phyloP scores from a whole-genome alignment of 2,797 vertebrate species.

The Mus spretus region DNA sequence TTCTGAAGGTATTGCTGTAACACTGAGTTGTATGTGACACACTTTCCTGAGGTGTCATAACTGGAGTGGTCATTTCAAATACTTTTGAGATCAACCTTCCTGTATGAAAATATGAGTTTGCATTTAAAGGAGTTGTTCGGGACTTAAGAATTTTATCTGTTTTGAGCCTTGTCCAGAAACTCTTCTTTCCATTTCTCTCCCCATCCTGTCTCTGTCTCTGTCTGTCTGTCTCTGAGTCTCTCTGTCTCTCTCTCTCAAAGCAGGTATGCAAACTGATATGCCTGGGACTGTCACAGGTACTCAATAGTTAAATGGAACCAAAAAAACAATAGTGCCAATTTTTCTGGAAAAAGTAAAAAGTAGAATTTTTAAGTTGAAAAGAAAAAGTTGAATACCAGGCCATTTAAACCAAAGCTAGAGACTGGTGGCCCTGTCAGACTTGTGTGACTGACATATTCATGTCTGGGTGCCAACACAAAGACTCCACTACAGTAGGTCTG shows the following conservation, averaged over 20 bases:
- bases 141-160: conserved; percentile 9
- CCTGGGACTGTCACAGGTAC: background rate
- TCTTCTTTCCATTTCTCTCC: background rate
- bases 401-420: conserved; percentile 4
- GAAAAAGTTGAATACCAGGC: background rate
- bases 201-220: background rate
- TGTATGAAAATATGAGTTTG: background rate
- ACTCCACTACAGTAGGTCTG: background rate
- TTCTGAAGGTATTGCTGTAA: conserved; percentile 76
- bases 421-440: background rate
- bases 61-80: conserved; percentile 35
- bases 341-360: conserved; percentile 24
- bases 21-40: conserved; percentile 20
- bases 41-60: conserved; percentile 40
- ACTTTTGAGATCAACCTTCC: conserved; percentile 45
- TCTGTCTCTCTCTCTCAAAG: background rate
- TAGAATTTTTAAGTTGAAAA: background rate
- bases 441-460: background rate
- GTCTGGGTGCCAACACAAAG: background rate
- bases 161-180: background rate
- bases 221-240: too few relatives aligned
- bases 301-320: background rate
- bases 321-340: background rate
- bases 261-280: background rate
- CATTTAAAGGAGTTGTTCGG: background rate